Conservation (phyloP, 2,797 vertebrate genomes). For the Ibycter americanus region DNA sequence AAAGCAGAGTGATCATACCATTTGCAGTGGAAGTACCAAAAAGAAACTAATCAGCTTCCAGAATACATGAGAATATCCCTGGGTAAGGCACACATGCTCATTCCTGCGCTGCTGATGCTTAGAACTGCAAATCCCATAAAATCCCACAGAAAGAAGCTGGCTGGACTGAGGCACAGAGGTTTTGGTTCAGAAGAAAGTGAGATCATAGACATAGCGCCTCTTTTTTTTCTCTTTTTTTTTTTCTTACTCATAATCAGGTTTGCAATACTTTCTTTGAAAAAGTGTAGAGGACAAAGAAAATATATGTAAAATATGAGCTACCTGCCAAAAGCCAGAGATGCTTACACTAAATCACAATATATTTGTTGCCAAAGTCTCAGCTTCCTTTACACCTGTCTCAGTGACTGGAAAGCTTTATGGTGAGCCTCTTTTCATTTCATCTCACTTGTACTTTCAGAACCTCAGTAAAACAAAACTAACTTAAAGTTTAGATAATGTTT, state of each 20-base stretch:
- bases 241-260: background rate
- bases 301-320: background rate
- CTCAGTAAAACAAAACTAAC: background rate
- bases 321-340: background rate
- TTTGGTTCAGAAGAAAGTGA: background rate
- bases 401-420: background rate
- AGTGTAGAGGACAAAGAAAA: background rate
- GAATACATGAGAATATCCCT: background rate
- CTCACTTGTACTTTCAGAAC: background rate
- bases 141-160: background rate
- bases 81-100: background rate
- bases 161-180: background rate
- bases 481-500: background rate
- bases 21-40: background rate
- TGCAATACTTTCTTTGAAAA: background rate
- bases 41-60: background rate
- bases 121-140: background rate
- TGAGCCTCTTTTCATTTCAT: background rate
- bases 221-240: background rate
- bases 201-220: background rate
- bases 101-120: background rate
- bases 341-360: background rate
- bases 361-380: background rate
- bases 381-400: background rate
- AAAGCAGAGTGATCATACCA: background rate